These are phyloP conservation scores for Hippocampus abdominalis DNA, from an alignment of 2,113 vertebrate species.

Conservation along the genomic window DNA sequence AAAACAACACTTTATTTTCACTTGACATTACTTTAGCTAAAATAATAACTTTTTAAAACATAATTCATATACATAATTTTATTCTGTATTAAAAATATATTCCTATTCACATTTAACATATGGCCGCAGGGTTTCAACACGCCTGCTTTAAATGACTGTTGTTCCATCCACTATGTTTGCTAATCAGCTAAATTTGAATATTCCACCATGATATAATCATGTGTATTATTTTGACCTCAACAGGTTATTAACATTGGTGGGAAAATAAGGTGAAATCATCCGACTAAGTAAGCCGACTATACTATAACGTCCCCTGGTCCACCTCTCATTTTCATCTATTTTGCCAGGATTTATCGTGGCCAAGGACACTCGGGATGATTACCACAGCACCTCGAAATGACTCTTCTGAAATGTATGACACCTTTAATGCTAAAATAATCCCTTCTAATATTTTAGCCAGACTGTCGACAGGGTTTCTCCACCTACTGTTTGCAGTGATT, in stretches of 20 bases:
- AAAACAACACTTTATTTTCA: too few relatives aligned
- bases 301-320: conserved; percentile 32
- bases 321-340: conserved; percentile 36
- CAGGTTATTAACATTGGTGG: conserved; percentile 9
- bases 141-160: not conserved
- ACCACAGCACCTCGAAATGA: conserved; percentile 65
- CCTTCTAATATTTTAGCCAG: conserved; percentile 80
- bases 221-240: not conserved
- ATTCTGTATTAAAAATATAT: not conserved
- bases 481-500: too few relatives aligned
- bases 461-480: too few relatives aligned
- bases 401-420: conserved; percentile 57
- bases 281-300: conserved; percentile 27
- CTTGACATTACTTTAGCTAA: too few relatives aligned
- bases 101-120: not conserved
- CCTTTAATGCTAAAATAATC: conserved; percentile 85
- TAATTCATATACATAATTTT: not conserved
- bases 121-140: not conserved
- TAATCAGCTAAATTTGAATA: not conserved
- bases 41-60: too few relatives aligned
- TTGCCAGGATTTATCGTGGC: conserved; percentile 35
- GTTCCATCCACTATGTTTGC: too few relatives aligned
- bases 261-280: conserved; percentile 21
- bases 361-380: conserved; percentile 52
- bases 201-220: not conserved